phyloP scores from a whole-genome alignment of 2,797 vertebrate species.

The Cetoscarus ocellatus region DNA sequence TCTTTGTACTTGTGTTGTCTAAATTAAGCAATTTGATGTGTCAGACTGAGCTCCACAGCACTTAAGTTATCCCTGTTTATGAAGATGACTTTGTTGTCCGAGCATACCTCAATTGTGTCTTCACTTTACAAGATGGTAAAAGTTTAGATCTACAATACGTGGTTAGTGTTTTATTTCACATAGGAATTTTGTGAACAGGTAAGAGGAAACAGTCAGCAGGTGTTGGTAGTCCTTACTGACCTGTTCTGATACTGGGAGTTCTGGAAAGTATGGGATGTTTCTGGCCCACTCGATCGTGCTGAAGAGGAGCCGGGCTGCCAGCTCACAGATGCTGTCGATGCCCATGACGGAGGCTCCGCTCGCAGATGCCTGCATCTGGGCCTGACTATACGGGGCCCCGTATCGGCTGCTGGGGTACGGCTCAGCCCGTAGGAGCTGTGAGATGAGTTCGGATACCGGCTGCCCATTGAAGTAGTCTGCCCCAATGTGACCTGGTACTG shows the following conservation, averaged over 20 bases:
- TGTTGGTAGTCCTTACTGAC: conserved; percentile 33
- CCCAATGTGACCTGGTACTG: conserved; percentile 70
- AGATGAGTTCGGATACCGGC: conserved; percentile 93
- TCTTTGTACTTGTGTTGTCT: too few species aligned
- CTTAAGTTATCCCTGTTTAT: too few species aligned
- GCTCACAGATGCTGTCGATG: conserved; percentile 98
- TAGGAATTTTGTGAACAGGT: neutral
- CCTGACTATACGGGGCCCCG: conserved; percentile 85
- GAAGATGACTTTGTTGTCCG: too few species aligned
- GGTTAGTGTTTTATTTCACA: neutral
- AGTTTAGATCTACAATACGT: neutral
- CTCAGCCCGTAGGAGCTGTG: conserved; percentile 94
- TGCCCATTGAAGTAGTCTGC: conserved; percentile 93
- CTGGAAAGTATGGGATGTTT: conserved; percentile 95
- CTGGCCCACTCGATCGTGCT: conserved; percentile 97
- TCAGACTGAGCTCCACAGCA: too few species aligned
- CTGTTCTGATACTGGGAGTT: conserved; percentile 94
- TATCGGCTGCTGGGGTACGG: conserved; percentile 93
- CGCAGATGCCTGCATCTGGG: conserved; percentile 74
- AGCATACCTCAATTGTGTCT: neutral
- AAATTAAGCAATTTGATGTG: too few species aligned
- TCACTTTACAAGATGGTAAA: neutral
- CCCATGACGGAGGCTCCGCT: conserved; percentile 90
- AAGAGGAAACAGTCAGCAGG: neutral
- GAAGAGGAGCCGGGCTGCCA: conserved; percentile 96